Evolutionary conservation across 2,797 vertebrate genomes (phyloP).

Genomic region (Cyprinella venusta): DNA sequence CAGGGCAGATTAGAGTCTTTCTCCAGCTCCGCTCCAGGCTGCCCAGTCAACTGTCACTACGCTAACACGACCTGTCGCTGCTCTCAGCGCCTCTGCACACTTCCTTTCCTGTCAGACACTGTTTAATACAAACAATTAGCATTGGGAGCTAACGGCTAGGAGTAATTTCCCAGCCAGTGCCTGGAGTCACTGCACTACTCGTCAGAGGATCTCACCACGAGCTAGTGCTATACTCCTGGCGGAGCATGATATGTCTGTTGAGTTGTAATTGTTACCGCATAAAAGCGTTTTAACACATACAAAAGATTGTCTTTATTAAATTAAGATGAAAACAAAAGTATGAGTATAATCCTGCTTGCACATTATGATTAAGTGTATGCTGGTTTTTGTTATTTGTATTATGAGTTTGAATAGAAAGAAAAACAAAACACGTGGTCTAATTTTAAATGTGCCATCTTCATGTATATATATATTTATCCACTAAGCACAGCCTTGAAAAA

Average conservation of each 20-base stretch:
- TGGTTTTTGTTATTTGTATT: background rate
- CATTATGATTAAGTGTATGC: background rate
- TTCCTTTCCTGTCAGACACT: slow-evolving; percentile 55
- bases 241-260: slow-evolving; percentile 35
- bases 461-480: slow-evolving; percentile 16
- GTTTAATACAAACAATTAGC: slow-evolving; percentile 62
- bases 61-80: slow-evolving; percentile 51
- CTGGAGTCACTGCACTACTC: slow-evolving; percentile 31
- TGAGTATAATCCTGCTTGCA: background rate
- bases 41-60: slow-evolving; percentile 57
- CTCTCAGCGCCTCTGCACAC: slow-evolving; percentile 47
- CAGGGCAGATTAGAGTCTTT: slow-evolving; percentile 47
- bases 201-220: slow-evolving; percentile 22
- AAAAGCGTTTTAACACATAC: background rate
- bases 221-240: slow-evolving; percentile 27
- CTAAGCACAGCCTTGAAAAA: slow-evolving; percentile 54
- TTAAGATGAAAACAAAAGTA: background rate
- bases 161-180: slow-evolving; percentile 43
- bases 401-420: background rate
- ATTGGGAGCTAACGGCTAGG: slow-evolving; percentile 47
- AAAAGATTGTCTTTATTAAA: background rate
- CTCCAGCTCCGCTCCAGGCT: slow-evolving; percentile 47
- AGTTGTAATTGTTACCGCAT: background rate
- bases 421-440: slow-evolving; percentile 8
- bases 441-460: slow-evolving; percentile 8